Conservation (phyloP, 2,797 vertebrate genomes). For the Mionectes olivaceus region DNA sequence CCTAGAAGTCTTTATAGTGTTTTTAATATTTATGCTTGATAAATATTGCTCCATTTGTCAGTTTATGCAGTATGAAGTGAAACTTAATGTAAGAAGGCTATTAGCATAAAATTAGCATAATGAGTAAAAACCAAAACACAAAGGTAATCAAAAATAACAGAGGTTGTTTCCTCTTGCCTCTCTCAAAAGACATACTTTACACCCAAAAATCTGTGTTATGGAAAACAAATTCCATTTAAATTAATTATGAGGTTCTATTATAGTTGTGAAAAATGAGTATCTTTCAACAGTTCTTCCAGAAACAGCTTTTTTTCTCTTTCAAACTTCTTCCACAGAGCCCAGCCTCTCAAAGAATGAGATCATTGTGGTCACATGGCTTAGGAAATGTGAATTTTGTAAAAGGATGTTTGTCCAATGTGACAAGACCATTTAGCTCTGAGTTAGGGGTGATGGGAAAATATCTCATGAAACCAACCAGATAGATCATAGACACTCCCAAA, state of each 20-base stretch:
- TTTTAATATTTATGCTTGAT: slow-evolving; percentile 77
- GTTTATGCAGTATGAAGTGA: slow-evolving; percentile 72
- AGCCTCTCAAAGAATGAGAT: background rate
- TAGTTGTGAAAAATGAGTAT: background rate
- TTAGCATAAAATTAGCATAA: slow-evolving; percentile 75
- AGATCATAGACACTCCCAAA: background rate
- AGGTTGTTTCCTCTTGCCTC: slow-evolving; percentile 55
- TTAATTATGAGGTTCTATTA: slow-evolving; percentile 61
- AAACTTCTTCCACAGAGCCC: background rate
- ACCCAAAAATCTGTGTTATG: slow-evolving; percentile 42
- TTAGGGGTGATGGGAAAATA: background rate
- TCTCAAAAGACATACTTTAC: slow-evolving; percentile 45
- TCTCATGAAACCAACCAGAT: background rate
- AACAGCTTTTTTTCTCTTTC: background rate
- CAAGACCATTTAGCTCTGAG: background rate
- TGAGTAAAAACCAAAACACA: slow-evolving; percentile 62
- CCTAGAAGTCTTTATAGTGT: slow-evolving; percentile 67
- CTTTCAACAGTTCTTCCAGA: slow-evolving; percentile 26
- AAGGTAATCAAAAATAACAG: slow-evolving; percentile 73
- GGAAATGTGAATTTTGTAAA: background rate
- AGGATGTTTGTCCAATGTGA: background rate
- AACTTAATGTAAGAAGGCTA: slow-evolving; percentile 62
- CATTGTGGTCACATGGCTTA: background rate
- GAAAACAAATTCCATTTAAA: slow-evolving; percentile 64
- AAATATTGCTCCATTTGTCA: slow-evolving; percentile 74